Evolutionary conservation across 2,888 invertebrate species (phyloP), one percentile per base, ranked within the genome.

Genomic region (Caenorhabditis parvicauda): DNA sequence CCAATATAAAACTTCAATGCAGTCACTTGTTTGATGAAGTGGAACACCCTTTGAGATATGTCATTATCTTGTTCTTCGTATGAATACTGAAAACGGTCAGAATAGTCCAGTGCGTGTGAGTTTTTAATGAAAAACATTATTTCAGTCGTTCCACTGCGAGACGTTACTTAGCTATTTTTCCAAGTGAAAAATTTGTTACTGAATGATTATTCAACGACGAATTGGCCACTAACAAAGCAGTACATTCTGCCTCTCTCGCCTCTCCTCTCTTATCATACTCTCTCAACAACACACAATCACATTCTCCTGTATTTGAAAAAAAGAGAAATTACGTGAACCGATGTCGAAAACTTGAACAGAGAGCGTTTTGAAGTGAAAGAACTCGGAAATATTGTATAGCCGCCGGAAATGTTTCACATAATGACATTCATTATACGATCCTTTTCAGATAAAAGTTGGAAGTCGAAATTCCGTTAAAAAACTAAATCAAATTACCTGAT

Each of bases 1-100:
- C 67, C 64, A 5, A 70, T 46, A 46, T 65, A 70, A 47, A 67
- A 67, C 7, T 63, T 56, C 54, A 65, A 65, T 7, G 50, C 35
- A 6, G 57, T 60, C 9, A 64, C 50, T 39, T 65, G 55, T 42
- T 66, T 67, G 54, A 70, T 49, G 50, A 70, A 70, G 12, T 63
- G 48, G 32, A 46, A 59, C 12, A 70, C 67, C 43, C 53, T 48
- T 39, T 54, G 52, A 7, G 70, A 67, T 12, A 57, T 35, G 4
- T 57, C 64, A 27, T 67, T 70, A 37, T 57, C 56, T 41, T 56
- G 29, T 37, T 64, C 67, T 4, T 55, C 21, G 14, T 67, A 41
- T 2, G 54, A 54, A 27, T 57, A 54, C 64, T 69, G 60, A 28
- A 63, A 37, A 37, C 25, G n/a, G n/a, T n/a, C n/a, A 12, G n/a